Conservation (phyloP, 2,888 invertebrate genomes). For the Maniola hyperantus region DNA sequence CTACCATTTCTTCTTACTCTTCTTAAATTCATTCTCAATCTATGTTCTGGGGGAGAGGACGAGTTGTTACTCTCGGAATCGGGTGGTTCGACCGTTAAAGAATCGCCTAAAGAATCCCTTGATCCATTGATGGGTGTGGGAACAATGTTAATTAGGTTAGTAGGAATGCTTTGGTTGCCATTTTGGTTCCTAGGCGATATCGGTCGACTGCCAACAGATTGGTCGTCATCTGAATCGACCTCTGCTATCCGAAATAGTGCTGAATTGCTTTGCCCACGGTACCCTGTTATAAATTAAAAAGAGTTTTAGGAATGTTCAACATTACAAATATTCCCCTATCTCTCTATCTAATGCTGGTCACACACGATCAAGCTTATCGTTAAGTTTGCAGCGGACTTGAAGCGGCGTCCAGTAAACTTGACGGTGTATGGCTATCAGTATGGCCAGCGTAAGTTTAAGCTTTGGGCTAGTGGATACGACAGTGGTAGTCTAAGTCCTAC, state of each 20-base stretch:
- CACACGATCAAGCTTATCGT: too few relatives aligned
- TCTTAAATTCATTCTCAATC: slow-evolving; percentile 54
- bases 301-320: background rate
- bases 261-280: slow-evolving; percentile 71
- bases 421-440: too few relatives aligned
- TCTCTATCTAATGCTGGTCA: too few relatives aligned
- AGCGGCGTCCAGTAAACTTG: too few relatives aligned
- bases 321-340: too few relatives aligned
- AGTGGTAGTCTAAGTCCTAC: too few relatives aligned
- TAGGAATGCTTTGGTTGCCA: slow-evolving; percentile 53
- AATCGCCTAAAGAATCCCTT: slow-evolving; percentile 69
- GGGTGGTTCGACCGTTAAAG: slow-evolving; percentile 58
- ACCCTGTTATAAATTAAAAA: slow-evolving; percentile 53
- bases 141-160: slow-evolving; percentile 80
- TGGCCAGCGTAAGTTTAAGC: too few relatives aligned
- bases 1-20: slow-evolving; percentile 62
- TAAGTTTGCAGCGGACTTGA: too few relatives aligned
- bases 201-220: slow-evolving; percentile 68
- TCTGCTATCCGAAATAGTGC: slow-evolving; percentile 78
- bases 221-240: slow-evolving; percentile 86
- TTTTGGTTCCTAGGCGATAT: slow-evolving; percentile 64
- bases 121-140: slow-evolving; percentile 84
- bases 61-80: slow-evolving; percentile 55
- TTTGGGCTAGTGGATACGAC: too few relatives aligned
- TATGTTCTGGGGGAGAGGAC: slow-evolving; percentile 51